Conservation (phyloP, 2,797 vertebrate genomes). For the Falco concolor region DNA sequence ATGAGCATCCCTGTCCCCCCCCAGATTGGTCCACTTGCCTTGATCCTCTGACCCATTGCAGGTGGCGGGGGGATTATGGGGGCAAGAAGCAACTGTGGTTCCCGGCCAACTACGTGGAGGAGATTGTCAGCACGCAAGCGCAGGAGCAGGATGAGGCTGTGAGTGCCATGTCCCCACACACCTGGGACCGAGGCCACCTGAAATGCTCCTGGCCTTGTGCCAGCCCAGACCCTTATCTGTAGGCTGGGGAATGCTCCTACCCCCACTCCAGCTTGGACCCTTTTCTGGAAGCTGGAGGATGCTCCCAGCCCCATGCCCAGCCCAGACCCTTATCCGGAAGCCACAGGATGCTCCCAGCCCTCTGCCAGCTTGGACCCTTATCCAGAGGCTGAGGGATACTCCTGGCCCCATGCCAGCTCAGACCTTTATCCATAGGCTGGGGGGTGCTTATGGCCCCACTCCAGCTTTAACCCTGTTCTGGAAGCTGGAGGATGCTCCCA, state of each 20-base stretch:
- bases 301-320: not conserved
- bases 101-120: conserved; percentile 97
- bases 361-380: not conserved
- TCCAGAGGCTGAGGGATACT: conserved; percentile 74
- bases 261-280: not conserved
- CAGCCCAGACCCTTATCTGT: not conserved
- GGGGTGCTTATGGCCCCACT: conserved; percentile 6
- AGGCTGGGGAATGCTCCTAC: conserved; percentile 73
- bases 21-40: conserved; percentile 3
- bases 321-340: conserved; percentile 32
- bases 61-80: conserved; percentile 97
- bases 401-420: not conserved
- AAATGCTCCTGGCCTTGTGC: not conserved
- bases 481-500: conserved; percentile 61
- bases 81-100: conserved; percentile 98
- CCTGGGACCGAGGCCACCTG: rapidly evolving
- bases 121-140: conserved; percentile 70
- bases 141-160: conserved; percentile 71
- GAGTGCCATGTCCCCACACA: not conserved
- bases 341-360: conserved; percentile 66
- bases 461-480: not conserved
- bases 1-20: not conserved
- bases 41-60: conserved; percentile 68
- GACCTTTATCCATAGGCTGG: not conserved
- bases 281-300: conserved; percentile 71